Evolutionary conservation across 2,888 invertebrate species (phyloP), one percentile per base, ranked within the genome.

Genomic region (Drosophila prostipennis): DNA sequence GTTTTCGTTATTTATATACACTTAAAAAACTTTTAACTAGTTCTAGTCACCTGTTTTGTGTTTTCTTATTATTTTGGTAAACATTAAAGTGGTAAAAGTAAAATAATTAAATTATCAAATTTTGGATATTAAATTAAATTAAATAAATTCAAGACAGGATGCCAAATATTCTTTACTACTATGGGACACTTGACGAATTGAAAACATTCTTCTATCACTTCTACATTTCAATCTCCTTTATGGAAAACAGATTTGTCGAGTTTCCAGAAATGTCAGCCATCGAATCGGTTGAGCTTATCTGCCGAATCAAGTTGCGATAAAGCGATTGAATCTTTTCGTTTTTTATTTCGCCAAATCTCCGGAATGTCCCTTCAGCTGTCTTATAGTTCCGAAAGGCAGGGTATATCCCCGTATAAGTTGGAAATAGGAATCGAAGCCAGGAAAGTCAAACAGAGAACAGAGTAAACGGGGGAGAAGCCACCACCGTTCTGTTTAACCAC

Each of bases 401-500:
- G 46, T 63, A 63, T 36, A 29, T 49, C 49, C 52, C 37, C 14
- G 65, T 23, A 43, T 51, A 51, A 43, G 36, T 37, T 43, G 19
- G 37, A 0, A 26, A 26, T 26, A 1, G 5, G 26, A 65, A 64
- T 55, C 37, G 48, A 43, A 43, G 23, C 7, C 26, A 26, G 14
- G 48, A 57, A 57, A 52, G 52, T 36, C 70, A 71, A 71, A 55
- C 51, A 56, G 54, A 37, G 34, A 14, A 8, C 34, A 6, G 46
- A 55, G 49, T 14, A 70, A 59, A 51, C 71, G 37, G 37, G 39
- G 54, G 14, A 19, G 43, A 19, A 46, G 63, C 61, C 72, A 61
- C 51, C 72, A 56, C 55, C 40, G 34, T 45, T 68, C 32, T 68
- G 68, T 68, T 68, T 55, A 68, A 61, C 48, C 39, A 37, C 48